Percentiles rank a stretch among this genome's conserved stretches.
Conservation (phyloP, 2,888 invertebrate species). For the Caenorhabditis wallacei region DNA sequence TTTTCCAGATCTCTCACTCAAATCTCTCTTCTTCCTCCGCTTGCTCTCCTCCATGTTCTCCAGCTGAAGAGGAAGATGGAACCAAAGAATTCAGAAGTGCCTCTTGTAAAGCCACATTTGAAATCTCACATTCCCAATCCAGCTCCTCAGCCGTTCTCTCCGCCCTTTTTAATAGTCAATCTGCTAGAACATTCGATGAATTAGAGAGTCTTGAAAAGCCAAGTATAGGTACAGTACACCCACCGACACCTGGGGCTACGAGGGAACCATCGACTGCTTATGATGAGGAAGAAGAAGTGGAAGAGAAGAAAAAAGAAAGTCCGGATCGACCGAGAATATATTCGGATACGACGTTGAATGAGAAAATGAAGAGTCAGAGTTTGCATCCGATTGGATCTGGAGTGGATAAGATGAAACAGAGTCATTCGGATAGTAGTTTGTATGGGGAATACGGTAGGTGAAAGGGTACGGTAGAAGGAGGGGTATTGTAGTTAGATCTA, state of each 20-base stretch:
- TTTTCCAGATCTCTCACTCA: conserved; percentile 66
- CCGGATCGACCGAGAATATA: conserved; percentile 54
- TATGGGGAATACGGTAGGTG: conserved; percentile 62
- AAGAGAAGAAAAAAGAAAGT: too few relatives aligned
- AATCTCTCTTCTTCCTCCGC: conserved; percentile 73
- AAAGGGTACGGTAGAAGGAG: neutral
- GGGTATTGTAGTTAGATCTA: neutral
- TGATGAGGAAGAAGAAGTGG: conserved; percentile 34
- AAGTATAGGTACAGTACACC: conserved; percentile 73
- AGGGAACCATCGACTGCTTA: conserved; percentile 66
- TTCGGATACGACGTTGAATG: conserved; percentile 54
- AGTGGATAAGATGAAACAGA: conserved; percentile 68
- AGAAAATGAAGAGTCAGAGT: conserved; percentile 46
- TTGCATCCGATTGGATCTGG: conserved; percentile 54
- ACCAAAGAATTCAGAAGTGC: conserved; percentile 41
- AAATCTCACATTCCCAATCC: conserved; percentile 49
- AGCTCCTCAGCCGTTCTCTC: conserved; percentile 49
- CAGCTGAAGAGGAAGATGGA: conserved; percentile 35
- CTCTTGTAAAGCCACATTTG: conserved; percentile 52
- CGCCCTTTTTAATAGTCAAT: conserved; percentile 41
- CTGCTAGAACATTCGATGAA: conserved; percentile 42
- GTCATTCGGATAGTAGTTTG: conserved; percentile 74
- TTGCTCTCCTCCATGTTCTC: conserved; percentile 71
- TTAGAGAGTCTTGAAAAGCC: conserved; percentile 55
- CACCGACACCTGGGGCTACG: conserved; percentile 72